Percentiles rank a stretch among this genome's conserved stretches.
Conservation (phyloP, 2,113 vertebrate genomes). For the Entomyzon cyanotis region DNA sequence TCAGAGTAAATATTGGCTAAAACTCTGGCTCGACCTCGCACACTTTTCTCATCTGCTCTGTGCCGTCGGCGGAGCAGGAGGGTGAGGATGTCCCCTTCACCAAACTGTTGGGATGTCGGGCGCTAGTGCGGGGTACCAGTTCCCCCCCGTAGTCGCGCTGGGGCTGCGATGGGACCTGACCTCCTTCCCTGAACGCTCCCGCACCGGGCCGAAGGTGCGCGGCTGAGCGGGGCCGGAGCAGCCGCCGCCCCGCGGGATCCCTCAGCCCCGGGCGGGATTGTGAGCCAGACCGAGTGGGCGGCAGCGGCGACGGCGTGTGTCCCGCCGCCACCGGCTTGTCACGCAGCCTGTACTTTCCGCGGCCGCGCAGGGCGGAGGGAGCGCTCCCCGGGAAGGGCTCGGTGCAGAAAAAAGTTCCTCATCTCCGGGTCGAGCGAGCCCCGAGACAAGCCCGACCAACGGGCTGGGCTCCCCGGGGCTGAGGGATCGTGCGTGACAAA, state of each 20-base stretch:
- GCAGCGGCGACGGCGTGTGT: background rate
- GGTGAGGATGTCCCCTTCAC: background rate
- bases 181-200: background rate
- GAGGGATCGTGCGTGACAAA: background rate
- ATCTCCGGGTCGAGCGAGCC: background rate
- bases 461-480: background rate
- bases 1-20: conserved; percentile 21
- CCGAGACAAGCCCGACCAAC: background rate
- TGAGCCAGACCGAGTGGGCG: background rate
- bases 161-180: background rate
- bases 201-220: accelerated
- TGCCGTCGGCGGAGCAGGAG: background rate
- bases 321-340: background rate
- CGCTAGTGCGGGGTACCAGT: accelerated
- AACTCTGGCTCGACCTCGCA: background rate
- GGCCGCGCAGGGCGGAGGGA: background rate
- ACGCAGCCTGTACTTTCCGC: background rate
- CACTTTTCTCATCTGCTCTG: background rate
- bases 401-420: background rate
- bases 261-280: no score
- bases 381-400: background rate
- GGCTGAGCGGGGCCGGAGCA: background rate
- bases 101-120: no score
- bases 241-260: background rate
- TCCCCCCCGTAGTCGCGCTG: accelerated